Conservation (phyloP, 2,888 invertebrate species). For the Tryphoninae sp. region DNA sequence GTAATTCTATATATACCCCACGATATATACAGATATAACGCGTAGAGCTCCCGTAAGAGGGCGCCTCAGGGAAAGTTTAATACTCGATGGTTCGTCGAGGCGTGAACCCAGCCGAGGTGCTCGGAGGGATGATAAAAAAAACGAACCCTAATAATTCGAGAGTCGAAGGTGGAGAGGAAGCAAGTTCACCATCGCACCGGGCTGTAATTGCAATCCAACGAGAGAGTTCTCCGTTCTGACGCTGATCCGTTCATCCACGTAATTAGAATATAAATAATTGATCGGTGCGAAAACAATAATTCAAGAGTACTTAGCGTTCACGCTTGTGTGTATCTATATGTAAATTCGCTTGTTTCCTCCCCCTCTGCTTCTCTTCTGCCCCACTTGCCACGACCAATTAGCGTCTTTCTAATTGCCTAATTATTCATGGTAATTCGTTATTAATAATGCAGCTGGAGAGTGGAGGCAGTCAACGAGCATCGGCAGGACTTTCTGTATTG, state of each 20-base stretch:
- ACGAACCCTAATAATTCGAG: conserved; percentile 40
- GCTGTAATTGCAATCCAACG: conserved; percentile 59
- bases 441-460: conserved; percentile 62
- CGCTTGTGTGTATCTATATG: conserved; percentile 34
- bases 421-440: conserved; percentile 70
- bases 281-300: conserved; percentile 67
- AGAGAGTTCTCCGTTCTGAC: conserved; percentile 32
- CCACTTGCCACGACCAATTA: conserved; percentile 65
- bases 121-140: conserved; percentile 31
- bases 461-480: conserved; percentile 1
- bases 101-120: not conserved
- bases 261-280: conserved; percentile 67
- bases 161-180: conserved; percentile 24
- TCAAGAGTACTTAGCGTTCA: conserved; percentile 65
- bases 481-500: conserved; percentile 40
- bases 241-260: conserved; percentile 58
- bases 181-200: conserved; percentile 23
- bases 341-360: not conserved
- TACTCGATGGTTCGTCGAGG: conserved; percentile 47
- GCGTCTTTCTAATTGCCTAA: conserved; percentile 70
- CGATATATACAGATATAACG: not conserved
- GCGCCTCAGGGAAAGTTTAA: conserved; percentile 34
- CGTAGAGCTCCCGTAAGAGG: not conserved
- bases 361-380: conserved; percentile 4
- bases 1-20: not conserved